phyloP scores from a whole-genome alignment of 2,113 vertebrate species.

The Todiramphus chloris region DNA sequence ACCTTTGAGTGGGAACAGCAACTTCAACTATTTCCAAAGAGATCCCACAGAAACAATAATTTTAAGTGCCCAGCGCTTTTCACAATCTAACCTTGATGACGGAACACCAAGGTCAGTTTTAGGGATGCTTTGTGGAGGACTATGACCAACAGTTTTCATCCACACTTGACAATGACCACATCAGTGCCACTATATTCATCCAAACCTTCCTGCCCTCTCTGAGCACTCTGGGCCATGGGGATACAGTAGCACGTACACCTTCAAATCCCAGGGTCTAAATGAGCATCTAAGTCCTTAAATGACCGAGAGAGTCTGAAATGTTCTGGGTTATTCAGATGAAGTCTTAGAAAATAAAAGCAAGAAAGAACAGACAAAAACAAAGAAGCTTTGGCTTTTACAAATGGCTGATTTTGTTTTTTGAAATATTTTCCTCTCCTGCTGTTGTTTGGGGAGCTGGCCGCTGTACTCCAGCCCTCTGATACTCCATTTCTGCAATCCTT shows the following conservation, averaged over 20 bases:
- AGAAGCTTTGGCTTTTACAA: neutral
- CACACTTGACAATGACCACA: neutral
- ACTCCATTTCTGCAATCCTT: neutral
- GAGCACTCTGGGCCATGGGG: neutral
- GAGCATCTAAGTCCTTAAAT: neutral
- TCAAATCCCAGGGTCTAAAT: neutral
- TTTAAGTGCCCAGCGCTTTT: neutral
- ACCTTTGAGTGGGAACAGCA: neutral
- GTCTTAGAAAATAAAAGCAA: neutral
- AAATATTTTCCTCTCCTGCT: constrained; percentile 3
- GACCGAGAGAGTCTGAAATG: neutral
- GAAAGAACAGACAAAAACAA: neutral
- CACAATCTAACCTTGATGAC: neutral
- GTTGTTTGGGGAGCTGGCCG: neutral
- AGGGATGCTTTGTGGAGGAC: neutral
- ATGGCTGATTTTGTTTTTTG: neutral
- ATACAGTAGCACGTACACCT: neutral
- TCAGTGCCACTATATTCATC: neutral
- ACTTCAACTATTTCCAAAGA: neutral
- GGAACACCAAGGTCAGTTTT: neutral
- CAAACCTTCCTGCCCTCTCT: neutral
- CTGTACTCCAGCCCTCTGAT: neutral
- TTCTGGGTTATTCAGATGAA: neutral
- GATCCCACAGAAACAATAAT: neutral
- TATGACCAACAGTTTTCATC: neutral